Base-by-base conservation (phyloP, 2,113 vertebrate genomes). In the Sylvietta virens region DNA sequence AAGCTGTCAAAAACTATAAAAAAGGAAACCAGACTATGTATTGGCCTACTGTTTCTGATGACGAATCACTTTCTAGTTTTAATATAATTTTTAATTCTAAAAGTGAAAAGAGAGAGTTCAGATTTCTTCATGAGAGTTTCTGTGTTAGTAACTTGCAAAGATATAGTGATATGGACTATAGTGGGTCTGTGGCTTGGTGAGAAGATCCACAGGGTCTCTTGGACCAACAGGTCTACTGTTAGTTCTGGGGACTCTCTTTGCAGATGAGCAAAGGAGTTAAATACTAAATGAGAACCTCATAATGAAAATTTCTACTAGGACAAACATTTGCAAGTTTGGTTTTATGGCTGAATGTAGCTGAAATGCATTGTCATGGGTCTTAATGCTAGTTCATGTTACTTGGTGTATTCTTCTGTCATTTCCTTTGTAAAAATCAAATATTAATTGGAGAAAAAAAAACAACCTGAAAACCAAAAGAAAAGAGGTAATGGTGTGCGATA, bases 1-100 rank as follows among this genome's bases (percentile, higher is more conserved):
- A 76, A 87, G 22, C 35, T 85, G 62, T 56, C 82, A 78, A 90
- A 66, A 42, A 61, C 60, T 77, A 48, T 20, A 33, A 89, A 83
- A 95, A 22, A 74, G 15, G 23, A 83, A 66, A 77, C 47, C 30
- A 54, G 35, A 50, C 13, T n/a, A 54, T 16, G 16, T 91, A 85
- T 77, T 85, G 74, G 24, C 35, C 66, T 73, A 54, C 22, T 61
- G 23, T 51, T 79, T 76, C 47, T 89, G 62, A 80, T 56, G 80
- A 87, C 18, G 44, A 72, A 92, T 53, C 56, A 67, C 26, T 86
- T 93, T 88, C 47, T 62, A 40, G 40, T 67, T 81, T 88, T 62
- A 88, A 81, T 80, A 82, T 6, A 69, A 7, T 20, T 47, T 90
- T 62, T 61, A 85, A 65, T 81, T 65, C 69, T 89, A 62, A 82